Conservation (phyloP, 2,888 invertebrate species). For the Lepetodrilus schrolli region DNA sequence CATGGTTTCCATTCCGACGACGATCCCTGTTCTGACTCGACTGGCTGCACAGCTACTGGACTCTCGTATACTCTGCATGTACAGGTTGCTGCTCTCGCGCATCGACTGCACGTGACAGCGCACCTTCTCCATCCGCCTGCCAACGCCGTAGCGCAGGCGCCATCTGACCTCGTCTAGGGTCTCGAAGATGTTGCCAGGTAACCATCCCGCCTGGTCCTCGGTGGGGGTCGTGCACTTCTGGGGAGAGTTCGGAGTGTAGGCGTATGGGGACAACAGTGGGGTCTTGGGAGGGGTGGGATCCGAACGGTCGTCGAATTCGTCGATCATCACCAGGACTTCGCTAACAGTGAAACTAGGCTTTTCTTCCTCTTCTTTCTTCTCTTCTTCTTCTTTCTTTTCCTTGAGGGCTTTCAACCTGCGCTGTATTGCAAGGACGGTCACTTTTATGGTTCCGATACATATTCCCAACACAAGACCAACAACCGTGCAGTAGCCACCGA, state of each 20-base stretch:
- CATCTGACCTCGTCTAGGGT: slow-evolving; percentile 66
- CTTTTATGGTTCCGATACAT: slow-evolving; percentile 52
- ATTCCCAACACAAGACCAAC: slow-evolving; percentile 53
- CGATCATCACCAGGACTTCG: slow-evolving; percentile 4
- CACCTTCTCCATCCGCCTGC: slow-evolving; percentile 62
- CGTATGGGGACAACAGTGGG: slow-evolving; percentile 49
- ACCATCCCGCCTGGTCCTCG: slow-evolving; percentile 41
- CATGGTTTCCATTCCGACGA: slow-evolving; percentile 67
- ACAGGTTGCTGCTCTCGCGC: slow-evolving; percentile 55
- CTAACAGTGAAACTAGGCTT: slow-evolving; percentile 26
- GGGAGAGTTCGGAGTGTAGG: slow-evolving; percentile 44
- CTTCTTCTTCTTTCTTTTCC: slow-evolving; percentile 33
- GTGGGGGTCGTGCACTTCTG: slow-evolving; percentile 52
- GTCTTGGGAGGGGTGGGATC: slow-evolving; percentile 47
- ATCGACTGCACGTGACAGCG: slow-evolving; percentile 57
- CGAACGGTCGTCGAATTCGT: slow-evolving; percentile 35
- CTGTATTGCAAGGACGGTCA: slow-evolving; percentile 37
- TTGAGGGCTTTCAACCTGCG: slow-evolving; percentile 7
- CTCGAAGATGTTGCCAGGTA: slow-evolving; percentile 56
- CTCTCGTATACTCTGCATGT: slow-evolving; percentile 65
- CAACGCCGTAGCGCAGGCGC: slow-evolving; percentile 60
- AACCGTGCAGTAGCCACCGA: slow-evolving; percentile 51
- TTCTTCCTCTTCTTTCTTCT: slow-evolving; percentile 36
- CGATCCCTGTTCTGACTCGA: slow-evolving; percentile 65
- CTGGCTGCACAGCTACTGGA: slow-evolving; percentile 64